Conservation (phyloP, 2,113 vertebrate genomes). For the Pluvianellus socialis region DNA sequence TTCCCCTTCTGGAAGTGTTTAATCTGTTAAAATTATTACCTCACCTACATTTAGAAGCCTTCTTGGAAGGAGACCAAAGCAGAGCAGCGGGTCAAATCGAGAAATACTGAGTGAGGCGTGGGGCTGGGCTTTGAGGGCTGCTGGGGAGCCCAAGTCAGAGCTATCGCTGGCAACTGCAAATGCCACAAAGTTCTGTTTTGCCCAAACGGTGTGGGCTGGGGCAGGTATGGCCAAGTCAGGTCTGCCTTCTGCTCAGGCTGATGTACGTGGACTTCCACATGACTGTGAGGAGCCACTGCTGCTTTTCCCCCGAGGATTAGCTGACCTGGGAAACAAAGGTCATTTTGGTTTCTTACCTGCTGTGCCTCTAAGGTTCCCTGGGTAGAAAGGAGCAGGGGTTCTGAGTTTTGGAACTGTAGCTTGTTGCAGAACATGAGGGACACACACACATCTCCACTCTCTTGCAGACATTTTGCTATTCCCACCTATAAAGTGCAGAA, state of each 20-base stretch:
- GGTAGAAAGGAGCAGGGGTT: neutral
- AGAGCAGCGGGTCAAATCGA: neutral
- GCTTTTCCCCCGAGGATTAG: neutral
- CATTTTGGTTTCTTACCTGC: neutral
- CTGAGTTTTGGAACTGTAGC: neutral
- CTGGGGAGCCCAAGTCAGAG: neutral
- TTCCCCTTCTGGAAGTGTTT: slow-evolving; percentile 33
- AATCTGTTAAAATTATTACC: slow-evolving; percentile 27
- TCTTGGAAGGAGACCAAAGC: slow-evolving; percentile 32
- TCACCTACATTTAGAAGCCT: neutral
- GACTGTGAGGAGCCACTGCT: neutral
- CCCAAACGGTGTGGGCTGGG: neutral
- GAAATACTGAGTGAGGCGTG: neutral
- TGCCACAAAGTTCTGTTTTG: neutral
- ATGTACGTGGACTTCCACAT: neutral
- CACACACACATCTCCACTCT: neutral
- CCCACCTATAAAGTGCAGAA: neutral
- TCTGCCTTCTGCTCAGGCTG: neutral
- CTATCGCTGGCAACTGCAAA: neutral
- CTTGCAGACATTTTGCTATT: neutral
- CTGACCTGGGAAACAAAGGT: neutral
- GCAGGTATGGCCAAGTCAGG: neutral
- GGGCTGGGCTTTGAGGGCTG: neutral
- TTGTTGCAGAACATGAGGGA: neutral
- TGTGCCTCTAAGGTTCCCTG: neutral